These are phyloP conservation scores for Nemotelus nigrinus DNA, from an alignment of 2,888 invertebrate species.

Conservation along the genomic window DNA sequence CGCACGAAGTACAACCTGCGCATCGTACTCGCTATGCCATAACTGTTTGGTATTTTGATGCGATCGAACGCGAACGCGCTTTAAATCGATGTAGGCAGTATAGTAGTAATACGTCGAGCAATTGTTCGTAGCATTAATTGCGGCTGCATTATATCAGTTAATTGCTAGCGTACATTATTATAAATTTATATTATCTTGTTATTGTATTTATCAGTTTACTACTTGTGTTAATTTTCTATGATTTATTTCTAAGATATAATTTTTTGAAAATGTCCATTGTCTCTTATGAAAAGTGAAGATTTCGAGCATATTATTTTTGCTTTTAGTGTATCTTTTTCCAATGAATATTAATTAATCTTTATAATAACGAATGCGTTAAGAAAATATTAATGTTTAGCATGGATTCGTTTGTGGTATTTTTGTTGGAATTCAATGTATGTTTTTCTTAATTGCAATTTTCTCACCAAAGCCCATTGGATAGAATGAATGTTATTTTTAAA, in stretches of 20 bases:
- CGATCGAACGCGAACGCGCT: conserved; percentile 81
- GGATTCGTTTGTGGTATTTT: too few relatives aligned
- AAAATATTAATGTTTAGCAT: not conserved
- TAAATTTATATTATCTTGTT: conserved; percentile 28
- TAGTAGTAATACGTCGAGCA: conserved; percentile 31
- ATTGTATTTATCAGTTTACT: conserved; percentile 41
- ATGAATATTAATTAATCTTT: not conserved
- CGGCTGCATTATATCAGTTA: not conserved
- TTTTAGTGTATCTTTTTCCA: not conserved
- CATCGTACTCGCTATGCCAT: conserved; percentile 89
- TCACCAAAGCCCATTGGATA: conserved; percentile 38
- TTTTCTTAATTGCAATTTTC: conserved; percentile 25
- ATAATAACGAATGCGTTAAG: not conserved
- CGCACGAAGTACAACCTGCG: conserved; percentile 96
- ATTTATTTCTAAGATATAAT: conserved; percentile 17
- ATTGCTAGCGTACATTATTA: conserved; percentile 10
- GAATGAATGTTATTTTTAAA: conserved; percentile 13
- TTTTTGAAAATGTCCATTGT: conserved; percentile 2
- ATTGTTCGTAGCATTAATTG: conserved; percentile 47
- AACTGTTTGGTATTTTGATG: conserved; percentile 92
- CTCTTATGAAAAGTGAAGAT: not conserved
- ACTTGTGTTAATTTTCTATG: conserved; percentile 7
- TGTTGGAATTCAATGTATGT: not conserved
- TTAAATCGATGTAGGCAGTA: conserved; percentile 57
- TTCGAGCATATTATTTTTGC: conserved; percentile 36